A percentile compares a stretch with the other conserved stretches of the same genome.
These are phyloP conservation scores for Cynodonichthys magdalenae DNA, from an alignment of 2,797 vertebrate genomes.

Conservation along the genomic window DNA sequence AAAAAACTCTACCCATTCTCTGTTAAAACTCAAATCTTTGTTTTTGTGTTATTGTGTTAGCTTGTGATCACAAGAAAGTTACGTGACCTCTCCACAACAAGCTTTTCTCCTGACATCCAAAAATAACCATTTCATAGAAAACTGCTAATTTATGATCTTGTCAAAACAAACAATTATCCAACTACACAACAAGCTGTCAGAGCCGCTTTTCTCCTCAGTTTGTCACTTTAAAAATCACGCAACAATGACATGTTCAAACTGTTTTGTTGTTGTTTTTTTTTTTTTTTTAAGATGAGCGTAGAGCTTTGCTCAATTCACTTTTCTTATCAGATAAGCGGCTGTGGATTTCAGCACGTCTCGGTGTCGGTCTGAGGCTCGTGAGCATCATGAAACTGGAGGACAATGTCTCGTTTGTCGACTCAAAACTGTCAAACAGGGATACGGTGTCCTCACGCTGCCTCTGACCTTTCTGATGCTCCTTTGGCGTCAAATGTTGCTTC, in stretches of 20 bases:
- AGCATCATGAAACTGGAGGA: slow-evolving; percentile 37
- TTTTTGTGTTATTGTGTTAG: slow-evolving; percentile 10
- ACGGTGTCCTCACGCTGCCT: slow-evolving; percentile 24
- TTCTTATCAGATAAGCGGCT: slow-evolving; percentile 23
- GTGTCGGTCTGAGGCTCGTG: slow-evolving; percentile 22
- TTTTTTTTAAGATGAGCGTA: neutral
- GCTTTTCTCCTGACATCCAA: slow-evolving; percentile 37
- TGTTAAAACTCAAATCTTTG: slow-evolving; percentile 11
- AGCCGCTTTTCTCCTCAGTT: slow-evolving; percentile 21
- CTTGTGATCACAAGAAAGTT: slow-evolving; percentile 31
- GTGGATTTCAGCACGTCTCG: slow-evolving; percentile 27
- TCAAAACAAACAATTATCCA: slow-evolving; percentile 40
- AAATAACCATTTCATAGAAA: slow-evolving; percentile 47
- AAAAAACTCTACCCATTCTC: neutral
- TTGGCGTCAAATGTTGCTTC: slow-evolving; percentile 28
- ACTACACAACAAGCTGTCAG: slow-evolving; percentile 26
- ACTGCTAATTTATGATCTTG: slow-evolving; percentile 28
- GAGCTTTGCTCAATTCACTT: neutral
- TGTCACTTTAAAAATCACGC: slow-evolving; percentile 10
- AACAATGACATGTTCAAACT: slow-evolving; percentile 5
- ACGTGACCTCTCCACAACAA: slow-evolving; percentile 27
- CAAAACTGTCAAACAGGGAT: slow-evolving; percentile 27
- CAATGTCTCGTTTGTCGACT: slow-evolving; percentile 37
- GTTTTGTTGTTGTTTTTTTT: slow-evolving; percentile 6
- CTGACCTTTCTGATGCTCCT: slow-evolving; percentile 53